Evolutionary conservation across 2,797 vertebrate species (phyloP).

Genomic region (Sebastolobus alascanus): DNA sequence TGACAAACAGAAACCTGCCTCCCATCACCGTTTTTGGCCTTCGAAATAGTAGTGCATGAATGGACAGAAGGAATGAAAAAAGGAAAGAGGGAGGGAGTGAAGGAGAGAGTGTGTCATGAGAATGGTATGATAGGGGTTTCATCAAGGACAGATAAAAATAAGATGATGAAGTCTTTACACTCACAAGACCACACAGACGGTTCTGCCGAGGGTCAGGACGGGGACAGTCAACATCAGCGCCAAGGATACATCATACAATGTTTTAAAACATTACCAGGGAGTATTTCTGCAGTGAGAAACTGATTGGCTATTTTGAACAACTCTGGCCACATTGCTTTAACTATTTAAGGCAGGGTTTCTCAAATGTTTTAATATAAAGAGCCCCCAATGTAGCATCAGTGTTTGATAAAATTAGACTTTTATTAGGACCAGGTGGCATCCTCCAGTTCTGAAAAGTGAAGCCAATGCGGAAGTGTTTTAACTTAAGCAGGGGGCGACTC

Average conservation of each 20-base stretch:
- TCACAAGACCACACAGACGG: conserved; percentile 6
- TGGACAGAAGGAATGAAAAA: not conserved
- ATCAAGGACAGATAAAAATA: conserved; percentile 45
- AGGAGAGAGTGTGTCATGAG: conserved; percentile 34
- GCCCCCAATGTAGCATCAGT: not conserved
- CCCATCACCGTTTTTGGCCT: not conserved
- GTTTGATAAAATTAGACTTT: not conserved
- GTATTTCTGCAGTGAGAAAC: not conserved
- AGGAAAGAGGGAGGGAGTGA: not conserved
- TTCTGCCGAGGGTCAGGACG: conserved; percentile 6
- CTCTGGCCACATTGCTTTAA: not conserved
- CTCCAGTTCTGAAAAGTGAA: not conserved
- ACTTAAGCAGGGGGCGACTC: not conserved
- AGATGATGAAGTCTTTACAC: conserved; percentile 10
- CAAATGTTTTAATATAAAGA: not conserved
- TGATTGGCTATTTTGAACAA: accelerated
- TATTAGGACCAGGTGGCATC: not conserved
- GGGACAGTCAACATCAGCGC: not conserved
- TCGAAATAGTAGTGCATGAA: not conserved
- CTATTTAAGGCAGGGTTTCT: not conserved
- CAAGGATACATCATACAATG: accelerated
- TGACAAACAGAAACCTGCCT: not conserved
- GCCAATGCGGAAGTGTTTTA: not conserved
- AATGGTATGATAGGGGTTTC: conserved; percentile 45
- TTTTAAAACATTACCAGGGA: not conserved